Evolutionary conservation across 2,797 vertebrate genomes (phyloP).

Genomic region (Tragopan temminckii): DNA sequence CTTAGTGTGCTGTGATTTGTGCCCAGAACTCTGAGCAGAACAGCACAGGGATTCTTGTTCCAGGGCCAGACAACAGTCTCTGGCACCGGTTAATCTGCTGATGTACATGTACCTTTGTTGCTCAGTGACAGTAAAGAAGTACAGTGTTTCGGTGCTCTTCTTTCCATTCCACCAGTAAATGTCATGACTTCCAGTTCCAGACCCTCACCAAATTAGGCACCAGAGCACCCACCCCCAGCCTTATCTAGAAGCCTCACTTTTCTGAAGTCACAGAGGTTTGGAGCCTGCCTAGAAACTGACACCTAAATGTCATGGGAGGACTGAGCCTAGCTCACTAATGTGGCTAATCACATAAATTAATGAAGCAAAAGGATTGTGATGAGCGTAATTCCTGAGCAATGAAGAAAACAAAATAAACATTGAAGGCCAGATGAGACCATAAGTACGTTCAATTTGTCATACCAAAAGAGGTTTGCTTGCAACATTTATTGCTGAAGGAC

Average conservation of each 20-base stretch:
- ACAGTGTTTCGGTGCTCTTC: background rate
- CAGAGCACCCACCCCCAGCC: background rate
- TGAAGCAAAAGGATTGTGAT: background rate
- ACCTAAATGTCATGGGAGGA: background rate
- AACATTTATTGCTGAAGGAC: background rate
- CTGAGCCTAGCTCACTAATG: background rate
- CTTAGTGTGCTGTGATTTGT: background rate
- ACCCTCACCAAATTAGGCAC: background rate
- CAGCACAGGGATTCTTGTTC: background rate
- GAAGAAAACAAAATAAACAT: background rate
- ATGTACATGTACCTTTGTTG: background rate
- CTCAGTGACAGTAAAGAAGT: background rate
- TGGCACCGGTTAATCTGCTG: background rate
- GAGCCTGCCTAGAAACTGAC: background rate
- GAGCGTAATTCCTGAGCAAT: background rate
- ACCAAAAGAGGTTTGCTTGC: background rate
- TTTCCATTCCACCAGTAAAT: background rate
- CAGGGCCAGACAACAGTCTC: background rate
- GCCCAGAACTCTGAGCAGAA: background rate
- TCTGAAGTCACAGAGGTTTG: background rate
- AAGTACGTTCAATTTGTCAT: background rate
- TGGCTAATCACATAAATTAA: background rate
- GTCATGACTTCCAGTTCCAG: background rate
- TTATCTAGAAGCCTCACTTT: background rate
- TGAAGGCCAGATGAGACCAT: background rate